Base-by-base conservation (phyloP, 2,797 vertebrate genomes). In the Manis pentadactyla region DNA sequence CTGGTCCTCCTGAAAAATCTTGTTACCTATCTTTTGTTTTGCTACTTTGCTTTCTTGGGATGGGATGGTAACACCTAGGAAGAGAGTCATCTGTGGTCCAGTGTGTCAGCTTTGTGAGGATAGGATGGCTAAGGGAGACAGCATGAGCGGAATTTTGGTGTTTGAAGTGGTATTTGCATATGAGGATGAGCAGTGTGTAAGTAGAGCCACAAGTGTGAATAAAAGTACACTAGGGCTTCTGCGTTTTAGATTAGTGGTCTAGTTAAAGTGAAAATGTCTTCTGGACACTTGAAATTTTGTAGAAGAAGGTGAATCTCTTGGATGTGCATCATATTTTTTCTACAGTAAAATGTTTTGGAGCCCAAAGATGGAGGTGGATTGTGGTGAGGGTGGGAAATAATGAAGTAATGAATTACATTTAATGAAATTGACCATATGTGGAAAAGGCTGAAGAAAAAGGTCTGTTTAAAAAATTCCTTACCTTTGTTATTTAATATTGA, bases 301-400 rank as follows among this genome's bases (percentile, higher is more conserved):
- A 39, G 63, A 68, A 88, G 55, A 69, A 66, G 74, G 5, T 71
- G 37, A 75, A 15, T 31, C 15, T 79, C 39, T 77, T 90, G 34
- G 90, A 55, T 59, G 15, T 82, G 12, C 39, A 42, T 93, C 25
- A 13, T 79, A n/a, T 27, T 83, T 69, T 93, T 89, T 64, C 73
- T 49, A 21, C 39, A 49, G 10, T 51, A 42, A 51, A 55, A 95
- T 61, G 34, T 73, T 87, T 93, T 42, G 88, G 81, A 77, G 29
- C 42, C 42, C 29, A 57, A 37, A 85, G 59, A 68, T 90, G 71
- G 23, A 91, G 87, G 17, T 89, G 57, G 13, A 69, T 92, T 95
- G 31, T 96, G 81, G 21, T 79, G 19, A 63, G 93, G 39, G 34
- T 96, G 63, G 68, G 75, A 89, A 92, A 92, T 87, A 51, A 42